phyloP scores from a whole-genome alignment of 2,113 vertebrate genomes.

The Mola mola region DNA sequence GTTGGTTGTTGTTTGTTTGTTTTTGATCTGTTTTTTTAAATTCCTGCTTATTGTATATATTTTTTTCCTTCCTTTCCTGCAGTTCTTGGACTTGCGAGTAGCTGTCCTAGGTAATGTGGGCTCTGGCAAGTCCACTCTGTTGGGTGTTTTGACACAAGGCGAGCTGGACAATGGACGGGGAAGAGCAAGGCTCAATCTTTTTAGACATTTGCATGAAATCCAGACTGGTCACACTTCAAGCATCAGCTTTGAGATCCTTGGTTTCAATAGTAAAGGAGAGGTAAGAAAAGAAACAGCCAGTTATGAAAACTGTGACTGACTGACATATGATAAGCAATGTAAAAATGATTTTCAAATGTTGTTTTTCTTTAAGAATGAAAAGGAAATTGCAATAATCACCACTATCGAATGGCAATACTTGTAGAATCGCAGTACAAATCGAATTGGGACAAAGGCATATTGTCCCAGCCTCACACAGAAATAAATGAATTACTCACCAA shows the following conservation, averaged over 20 bases:
- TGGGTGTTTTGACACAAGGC: constrained; percentile 96
- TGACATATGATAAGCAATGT: no score
- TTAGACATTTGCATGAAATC: constrained; percentile 98
- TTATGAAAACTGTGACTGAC: neutral
- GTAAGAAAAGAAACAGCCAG: constrained; percentile 70
- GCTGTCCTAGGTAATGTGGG: constrained; percentile 98
- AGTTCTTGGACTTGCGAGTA: constrained; percentile 97
- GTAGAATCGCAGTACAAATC: no score
- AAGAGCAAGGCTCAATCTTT: constrained; percentile 95
- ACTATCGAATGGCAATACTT: no score
- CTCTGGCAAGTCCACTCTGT: constrained; percentile 95
- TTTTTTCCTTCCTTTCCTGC: constrained; percentile 3
- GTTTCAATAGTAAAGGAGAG: constrained; percentile 98
- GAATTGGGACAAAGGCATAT: no score
- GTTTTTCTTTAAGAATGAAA: no score
- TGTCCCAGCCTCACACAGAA: no score
- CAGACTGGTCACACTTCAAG: constrained; percentile 97
- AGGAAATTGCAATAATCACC: no score
- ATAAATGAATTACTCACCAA: no score
- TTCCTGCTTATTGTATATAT: neutral
- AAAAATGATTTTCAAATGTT: no score
- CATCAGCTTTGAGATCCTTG: constrained; percentile 99
- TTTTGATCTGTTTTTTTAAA: neutral
- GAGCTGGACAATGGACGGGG: constrained; percentile 98
- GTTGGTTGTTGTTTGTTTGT: neutral